Base-by-base conservation (phyloP, 1,140 invertebrate genomes). In the Drosophila paulistorum region DNA sequence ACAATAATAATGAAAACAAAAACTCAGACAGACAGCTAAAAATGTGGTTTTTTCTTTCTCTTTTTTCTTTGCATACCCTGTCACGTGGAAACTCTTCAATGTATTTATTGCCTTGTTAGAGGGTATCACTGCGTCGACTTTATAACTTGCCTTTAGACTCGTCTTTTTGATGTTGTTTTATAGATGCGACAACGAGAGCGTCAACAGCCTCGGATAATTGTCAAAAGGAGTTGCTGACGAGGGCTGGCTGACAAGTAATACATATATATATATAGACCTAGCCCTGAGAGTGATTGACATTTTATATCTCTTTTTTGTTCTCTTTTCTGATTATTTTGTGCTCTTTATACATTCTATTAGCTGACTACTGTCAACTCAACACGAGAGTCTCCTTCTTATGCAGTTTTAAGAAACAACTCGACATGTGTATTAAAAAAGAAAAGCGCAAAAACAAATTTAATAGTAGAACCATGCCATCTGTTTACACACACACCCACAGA, bases 1-100 rank as follows among this genome's bases (percentile, higher is more conserved):
- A 45, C 42, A 55, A 64, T 61, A 45, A 69, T 57, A 57, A 42
- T 48, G 14, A 23, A 68, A 71, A 72, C 57, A 66, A 76, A 67
- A 66, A 20, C 23, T 42, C 30, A 17, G 71, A 61, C 68, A 63
- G 65, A 74, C 60, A 69, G 65, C 33, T 70, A 65, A 51, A 51
- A 55, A 68, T 55, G 9, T 23, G 5, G 17, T 5, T 7, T 45
- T 5, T 45, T 14, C 3, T 0, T 1, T 30, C 30, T 30, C 30
- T 30, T 37, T 37, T 37, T 1, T 37, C 10, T 11, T 10, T 37
- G 35, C 3, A 37, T 37, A 37, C 35, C 10, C 35, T 37, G 35
- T 37, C 35, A 9, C 10, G 7, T 10, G 7, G 0, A 10, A 37
- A 9, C 35, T 37, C 3, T 37, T 37, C 35, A 37, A 37, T 37